These are phyloP conservation scores for Bathybates hornii DNA, from an alignment of 2,113 vertebrate genomes.

Conservation along the genomic window DNA sequence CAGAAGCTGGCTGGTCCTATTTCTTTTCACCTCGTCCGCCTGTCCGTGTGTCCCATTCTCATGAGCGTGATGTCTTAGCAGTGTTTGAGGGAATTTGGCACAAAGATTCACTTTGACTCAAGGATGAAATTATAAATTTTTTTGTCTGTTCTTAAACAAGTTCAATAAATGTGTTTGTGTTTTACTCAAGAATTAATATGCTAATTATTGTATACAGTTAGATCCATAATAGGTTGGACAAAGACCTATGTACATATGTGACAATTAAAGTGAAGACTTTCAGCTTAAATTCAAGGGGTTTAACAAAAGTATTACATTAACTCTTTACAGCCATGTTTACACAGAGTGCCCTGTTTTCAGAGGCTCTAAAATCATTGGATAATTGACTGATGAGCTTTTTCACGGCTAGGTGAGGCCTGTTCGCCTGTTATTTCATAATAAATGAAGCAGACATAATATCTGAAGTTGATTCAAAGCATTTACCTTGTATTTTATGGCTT, in stretches of 20 bases:
- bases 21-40: neutral
- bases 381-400: neutral
- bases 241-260: neutral
- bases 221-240: neutral
- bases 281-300: neutral
- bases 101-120: neutral
- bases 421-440: neutral
- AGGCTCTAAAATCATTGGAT: neutral
- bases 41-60: neutral
- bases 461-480: neutral
- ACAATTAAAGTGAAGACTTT: neutral
- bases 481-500: neutral
- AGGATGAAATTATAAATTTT: accelerated
- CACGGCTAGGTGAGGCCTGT: neutral
- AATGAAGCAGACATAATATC: neutral
- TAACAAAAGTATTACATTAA: neutral
- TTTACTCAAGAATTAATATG: neutral
- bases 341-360: neutral
- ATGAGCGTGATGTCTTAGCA: neutral
- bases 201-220: neutral
- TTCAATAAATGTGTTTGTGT: neutral
- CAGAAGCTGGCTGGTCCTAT: neutral
- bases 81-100: neutral
- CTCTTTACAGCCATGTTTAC: neutral
- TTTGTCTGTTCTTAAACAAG: neutral